These are phyloP conservation scores for Orgyia antiqua DNA, from an alignment of 2,888 invertebrate genomes.

Conservation along the genomic window DNA sequence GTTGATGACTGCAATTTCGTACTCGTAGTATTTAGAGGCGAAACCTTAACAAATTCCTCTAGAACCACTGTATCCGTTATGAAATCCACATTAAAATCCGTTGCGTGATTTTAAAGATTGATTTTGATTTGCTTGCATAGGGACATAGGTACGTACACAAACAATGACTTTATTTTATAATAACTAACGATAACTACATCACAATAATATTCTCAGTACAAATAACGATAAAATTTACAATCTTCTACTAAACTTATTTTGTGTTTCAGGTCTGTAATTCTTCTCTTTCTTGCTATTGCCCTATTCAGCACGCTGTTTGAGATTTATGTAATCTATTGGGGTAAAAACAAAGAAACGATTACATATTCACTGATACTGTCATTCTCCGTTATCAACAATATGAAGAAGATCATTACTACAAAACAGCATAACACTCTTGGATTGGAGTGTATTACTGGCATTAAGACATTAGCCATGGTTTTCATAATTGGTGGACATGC, in stretches of 20 bases:
- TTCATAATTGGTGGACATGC: conserved; percentile 83
- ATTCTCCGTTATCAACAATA: conserved; percentile 79
- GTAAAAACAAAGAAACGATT: conserved; percentile 42
- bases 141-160: no score
- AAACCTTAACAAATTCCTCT: no score
- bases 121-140: no score
- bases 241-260: neutral
- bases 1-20: no score
- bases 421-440: conserved; percentile 78
- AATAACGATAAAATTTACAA: no score
- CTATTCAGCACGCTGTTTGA: conserved; percentile 71
- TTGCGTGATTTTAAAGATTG: no score
- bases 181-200: no score
- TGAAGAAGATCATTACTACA: conserved; percentile 77
- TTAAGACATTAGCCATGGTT: conserved; percentile 83
- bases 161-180: no score
- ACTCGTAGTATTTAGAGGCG: no score
- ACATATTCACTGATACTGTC: conserved; percentile 53
- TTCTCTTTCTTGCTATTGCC: conserved; percentile 61
- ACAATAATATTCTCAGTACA: no score
- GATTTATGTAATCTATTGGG: conserved; percentile 45
- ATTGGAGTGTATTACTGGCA: conserved; percentile 81
- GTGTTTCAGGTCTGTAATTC: conserved; percentile 57
- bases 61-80: no score
- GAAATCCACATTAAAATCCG: no score